Conservation (phyloP, 37 sponge, comb jelly and placozoan genomes). For the Oscarella lobularis region DNA sequence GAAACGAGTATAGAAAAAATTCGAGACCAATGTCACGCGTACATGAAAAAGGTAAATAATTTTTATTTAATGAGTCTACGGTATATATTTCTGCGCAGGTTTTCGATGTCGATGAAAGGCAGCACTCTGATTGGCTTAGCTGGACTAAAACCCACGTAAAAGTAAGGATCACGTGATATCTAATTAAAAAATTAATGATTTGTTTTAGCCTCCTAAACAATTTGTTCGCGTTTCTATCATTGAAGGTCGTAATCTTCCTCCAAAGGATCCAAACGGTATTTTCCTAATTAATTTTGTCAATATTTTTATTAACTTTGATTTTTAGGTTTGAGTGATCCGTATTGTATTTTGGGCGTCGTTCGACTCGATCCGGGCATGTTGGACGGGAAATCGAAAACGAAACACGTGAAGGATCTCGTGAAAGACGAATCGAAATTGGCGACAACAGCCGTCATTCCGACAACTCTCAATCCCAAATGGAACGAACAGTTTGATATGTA, state of each 20-base stretch:
- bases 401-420: conserved; percentile 18
- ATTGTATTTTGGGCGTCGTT: conserved; percentile 30
- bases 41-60: too few species aligned
- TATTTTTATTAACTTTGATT: not conserved
- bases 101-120: not conserved
- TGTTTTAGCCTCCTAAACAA: not conserved
- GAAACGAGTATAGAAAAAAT: too few species aligned
- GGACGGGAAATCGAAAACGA: conserved; percentile 3
- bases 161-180: not conserved
- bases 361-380: not conserved
- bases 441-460: conserved; percentile 12
- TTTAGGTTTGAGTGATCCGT: conserved; percentile 48
- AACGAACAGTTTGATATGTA: conserved; percentile 38
- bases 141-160: not conserved
- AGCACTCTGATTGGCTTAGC: conserved; percentile 1
- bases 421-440: not conserved
- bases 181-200: not conserved
- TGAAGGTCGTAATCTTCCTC: not conserved
- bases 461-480: conserved; percentile 42
- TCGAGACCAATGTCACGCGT: too few species aligned
- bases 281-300: not conserved
- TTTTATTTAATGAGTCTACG: too few species aligned
- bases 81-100: too few species aligned
- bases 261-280: not conserved
- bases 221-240: not conserved